A percentile compares a stretch with the other conserved stretches of the same genome.
Conservation (phyloP, 2,797 vertebrate species). For the Lagodon rhomboides region DNA sequence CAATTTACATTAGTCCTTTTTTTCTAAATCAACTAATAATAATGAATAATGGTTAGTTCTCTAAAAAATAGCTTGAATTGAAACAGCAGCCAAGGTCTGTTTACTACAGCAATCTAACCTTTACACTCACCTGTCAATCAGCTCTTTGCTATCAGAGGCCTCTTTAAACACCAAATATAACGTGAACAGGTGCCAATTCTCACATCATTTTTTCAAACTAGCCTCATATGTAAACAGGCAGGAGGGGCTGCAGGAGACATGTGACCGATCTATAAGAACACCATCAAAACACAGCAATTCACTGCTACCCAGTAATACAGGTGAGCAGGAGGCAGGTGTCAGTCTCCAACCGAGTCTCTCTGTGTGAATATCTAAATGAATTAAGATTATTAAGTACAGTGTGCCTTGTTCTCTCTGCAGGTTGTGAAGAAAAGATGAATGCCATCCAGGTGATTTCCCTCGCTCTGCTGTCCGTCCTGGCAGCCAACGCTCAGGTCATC, state of each 20-base stretch:
- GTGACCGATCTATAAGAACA: constrained; percentile 44
- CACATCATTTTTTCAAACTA: constrained; percentile 37
- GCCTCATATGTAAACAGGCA: background rate
- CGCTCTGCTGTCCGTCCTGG: constrained; percentile 77
- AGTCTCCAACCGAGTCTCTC: background rate
- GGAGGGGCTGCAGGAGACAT: background rate
- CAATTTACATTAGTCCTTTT: background rate
- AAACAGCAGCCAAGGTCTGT: background rate
- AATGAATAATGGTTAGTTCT: background rate
- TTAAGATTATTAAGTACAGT: background rate
- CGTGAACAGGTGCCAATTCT: constrained; percentile 55
- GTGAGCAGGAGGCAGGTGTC: constrained; percentile 14
- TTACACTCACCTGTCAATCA: constrained; percentile 24
- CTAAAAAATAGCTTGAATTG: background rate
- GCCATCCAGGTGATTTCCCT: constrained; percentile 70
- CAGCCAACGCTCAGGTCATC: constrained; percentile 82
- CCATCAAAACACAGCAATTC: background rate
- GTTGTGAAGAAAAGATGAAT: constrained; percentile 67
- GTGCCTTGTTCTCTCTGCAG: constrained; percentile 27
- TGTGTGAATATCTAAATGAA: background rate
- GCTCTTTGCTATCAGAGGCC: background rate
- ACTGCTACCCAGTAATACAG: constrained; percentile 44
- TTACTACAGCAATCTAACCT: background rate
- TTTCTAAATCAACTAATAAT: background rate
- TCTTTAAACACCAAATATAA: constrained; percentile 43